Percentiles rank a stretch among this genome's conserved stretches.
phyloP scores from a whole-genome alignment of 2,797 vertebrate species.

The Acanthiza pusilla region DNA sequence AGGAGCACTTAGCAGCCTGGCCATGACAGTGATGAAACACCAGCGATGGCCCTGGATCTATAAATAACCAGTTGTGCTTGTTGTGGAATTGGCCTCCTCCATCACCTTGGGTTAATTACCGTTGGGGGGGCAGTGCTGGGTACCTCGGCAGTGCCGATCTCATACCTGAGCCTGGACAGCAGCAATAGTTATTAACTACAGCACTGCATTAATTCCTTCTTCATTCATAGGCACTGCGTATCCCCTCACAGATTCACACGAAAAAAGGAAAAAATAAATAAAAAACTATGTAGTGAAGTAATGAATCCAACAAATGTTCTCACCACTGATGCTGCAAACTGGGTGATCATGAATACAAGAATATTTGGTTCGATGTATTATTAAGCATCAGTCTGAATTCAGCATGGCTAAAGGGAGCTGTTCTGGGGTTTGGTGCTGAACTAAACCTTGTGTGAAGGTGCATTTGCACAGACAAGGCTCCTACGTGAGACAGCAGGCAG shows the following conservation, averaged over 20 bases:
- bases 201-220: background rate
- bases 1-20: background rate
- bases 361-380: background rate
- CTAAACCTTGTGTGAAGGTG: background rate
- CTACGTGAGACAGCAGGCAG: background rate
- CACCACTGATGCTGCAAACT: background rate
- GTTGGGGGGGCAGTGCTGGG: background rate
- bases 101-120: background rate
- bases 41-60: background rate
- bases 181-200: background rate
- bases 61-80: background rate
- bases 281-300: background rate
- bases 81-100: background rate
- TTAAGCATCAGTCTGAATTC: background rate
- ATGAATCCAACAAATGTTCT: background rate
- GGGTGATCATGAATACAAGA: background rate
- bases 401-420: background rate
- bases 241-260: background rate
- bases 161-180: rapidly evolving
- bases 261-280: background rate
- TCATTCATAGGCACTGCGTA: background rate
- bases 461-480: background rate
- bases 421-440: background rate
- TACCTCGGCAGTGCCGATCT: background rate
- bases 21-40: background rate